A percentile compares a stretch with the other conserved stretches of the same genome.
Conservation (phyloP, 1,140 invertebrate genomes). For the Latrodectus geometricus region DNA sequence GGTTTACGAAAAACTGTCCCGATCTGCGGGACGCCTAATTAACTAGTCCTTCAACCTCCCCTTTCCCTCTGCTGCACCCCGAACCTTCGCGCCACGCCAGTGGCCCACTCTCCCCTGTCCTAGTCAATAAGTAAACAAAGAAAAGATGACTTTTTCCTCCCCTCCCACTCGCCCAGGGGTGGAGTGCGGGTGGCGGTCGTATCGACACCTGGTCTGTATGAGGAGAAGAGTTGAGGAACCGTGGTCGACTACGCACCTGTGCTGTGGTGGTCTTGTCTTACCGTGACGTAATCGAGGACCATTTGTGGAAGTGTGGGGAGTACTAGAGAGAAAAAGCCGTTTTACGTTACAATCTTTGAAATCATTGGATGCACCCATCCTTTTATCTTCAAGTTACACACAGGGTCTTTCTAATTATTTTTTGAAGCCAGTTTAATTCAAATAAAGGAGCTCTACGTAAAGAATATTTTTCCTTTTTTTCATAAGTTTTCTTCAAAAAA, state of each 20-base stretch:
- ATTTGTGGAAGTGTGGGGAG: too few species aligned
- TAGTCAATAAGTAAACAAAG: constrained; percentile 50
- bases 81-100: not conserved
- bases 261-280: not conserved
- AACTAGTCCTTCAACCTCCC: constrained; percentile 22
- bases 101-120: constrained; percentile 6
- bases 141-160: constrained; percentile 1
- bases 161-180: not conserved
- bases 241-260: constrained; percentile 36
- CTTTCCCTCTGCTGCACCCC: not conserved
- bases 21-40: constrained; percentile 25
- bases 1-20: not conserved
- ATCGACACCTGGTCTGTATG: constrained; percentile 36
- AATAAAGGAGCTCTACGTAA: too few species aligned
- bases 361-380: too few species aligned
- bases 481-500: too few species aligned
- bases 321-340: too few species aligned
- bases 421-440: too few species aligned
- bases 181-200: not conserved
- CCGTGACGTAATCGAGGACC: too few species aligned
- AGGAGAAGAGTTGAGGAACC: constrained; percentile 17
- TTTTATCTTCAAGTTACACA: too few species aligned
- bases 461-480: too few species aligned
- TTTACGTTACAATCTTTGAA: too few species aligned
- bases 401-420: too few species aligned